Base-by-base conservation (phyloP, 2,113 vertebrate species). In the Suncus etruscus region DNA sequence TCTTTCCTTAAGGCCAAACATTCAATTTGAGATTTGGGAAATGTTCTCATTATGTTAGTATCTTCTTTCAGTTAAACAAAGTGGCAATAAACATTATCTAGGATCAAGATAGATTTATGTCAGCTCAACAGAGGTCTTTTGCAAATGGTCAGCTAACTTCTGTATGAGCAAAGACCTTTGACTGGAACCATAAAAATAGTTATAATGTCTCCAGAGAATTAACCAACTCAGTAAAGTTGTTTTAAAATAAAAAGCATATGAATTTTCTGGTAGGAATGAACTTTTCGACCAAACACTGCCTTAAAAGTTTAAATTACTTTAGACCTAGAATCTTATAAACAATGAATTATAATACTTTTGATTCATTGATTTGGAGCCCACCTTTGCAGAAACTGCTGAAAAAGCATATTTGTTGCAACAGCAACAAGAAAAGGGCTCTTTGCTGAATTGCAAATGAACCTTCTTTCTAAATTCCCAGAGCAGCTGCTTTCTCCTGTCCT, bases 1-100 rank as follows among this genome's bases (percentile, higher is more conserved):
- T 95, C 70, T 91, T 91, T 93, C 70, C 87, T 93, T 93, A 72
- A 84, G 76, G 80, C 61, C 93, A 90, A 16, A 2, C 15, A 73
- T 95, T 96, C 93, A 89, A 72, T 83, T 90, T 79, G 87, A 95
- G 82, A 54, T 79, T 96, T 95, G 88, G 50, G 96, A 92, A 87
- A 47, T 73, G 73, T 94, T 66, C 74, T 89, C 31, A 86, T 94
- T 86, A 74, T 63, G 25, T 32, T 83, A 63, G 68, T 15, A 70
- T 79, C 85, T 96, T 96, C 79, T 90, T 90, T 94, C 76, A 91
- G 4, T 90, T 93, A 15, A 29, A 77, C 31, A 86, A 65, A 75
- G 54, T 93, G 29, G 27, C 84, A 66, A 5, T 68, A 86, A 73
- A 66, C 48, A 77, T 25, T 45, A 58, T 50, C 83, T 75, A 70